These are phyloP conservation scores for Balaeniceps rex DNA, from an alignment of 2,113 vertebrate species.

Conservation along the genomic window DNA sequence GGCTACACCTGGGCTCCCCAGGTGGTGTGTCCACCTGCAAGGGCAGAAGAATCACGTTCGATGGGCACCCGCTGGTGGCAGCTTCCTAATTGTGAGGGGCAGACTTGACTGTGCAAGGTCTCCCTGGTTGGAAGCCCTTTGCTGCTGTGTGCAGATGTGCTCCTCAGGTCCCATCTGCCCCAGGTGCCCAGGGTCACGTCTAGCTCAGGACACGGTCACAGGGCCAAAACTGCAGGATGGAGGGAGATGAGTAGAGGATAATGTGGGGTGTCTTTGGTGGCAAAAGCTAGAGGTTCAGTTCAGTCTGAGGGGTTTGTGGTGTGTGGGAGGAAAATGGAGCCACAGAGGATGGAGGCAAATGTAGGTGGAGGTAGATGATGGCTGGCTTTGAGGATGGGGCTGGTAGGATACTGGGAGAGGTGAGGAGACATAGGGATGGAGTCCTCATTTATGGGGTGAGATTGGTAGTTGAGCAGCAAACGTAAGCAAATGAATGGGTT, in stretches of 20 bases:
- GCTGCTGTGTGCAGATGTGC: background rate
- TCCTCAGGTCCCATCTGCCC: background rate
- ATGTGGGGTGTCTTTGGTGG: background rate
- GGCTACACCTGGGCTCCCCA: background rate
- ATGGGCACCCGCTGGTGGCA: background rate
- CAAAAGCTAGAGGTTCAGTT: background rate
- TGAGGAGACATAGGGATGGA: background rate
- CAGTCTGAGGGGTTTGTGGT: background rate
- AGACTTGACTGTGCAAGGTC: too few species aligned
- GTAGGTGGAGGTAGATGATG: background rate
- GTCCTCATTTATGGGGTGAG: background rate
- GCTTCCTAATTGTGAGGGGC: background rate
- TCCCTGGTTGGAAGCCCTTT: background rate
- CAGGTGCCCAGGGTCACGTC: background rate
- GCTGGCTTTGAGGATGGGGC: background rate
- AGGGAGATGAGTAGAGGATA: background rate
- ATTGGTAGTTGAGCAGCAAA: background rate
- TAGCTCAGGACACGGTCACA: rapidly evolving
- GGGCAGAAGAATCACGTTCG: background rate
- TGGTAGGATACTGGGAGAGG: background rate
- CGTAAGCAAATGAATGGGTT: background rate
- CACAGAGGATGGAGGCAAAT: background rate
- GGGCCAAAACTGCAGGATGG: background rate
- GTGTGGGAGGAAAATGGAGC: background rate
- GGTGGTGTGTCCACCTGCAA: background rate